These are phyloP conservation scores for Cryptotermes secundus DNA, from an alignment of 1,140 invertebrate genomes.

Conservation along the genomic window DNA sequence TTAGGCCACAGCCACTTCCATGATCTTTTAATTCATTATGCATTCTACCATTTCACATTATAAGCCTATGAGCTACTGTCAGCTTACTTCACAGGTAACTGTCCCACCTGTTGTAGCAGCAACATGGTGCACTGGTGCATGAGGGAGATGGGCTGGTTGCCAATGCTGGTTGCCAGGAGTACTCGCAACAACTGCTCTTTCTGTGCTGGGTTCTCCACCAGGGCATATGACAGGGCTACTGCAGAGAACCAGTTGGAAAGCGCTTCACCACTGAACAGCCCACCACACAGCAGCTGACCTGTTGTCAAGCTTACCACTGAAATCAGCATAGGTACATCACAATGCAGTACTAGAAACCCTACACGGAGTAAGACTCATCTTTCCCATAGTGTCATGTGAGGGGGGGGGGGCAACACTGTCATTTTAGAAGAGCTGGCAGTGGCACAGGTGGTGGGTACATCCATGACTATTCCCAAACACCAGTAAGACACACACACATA, in stretches of 20 bases:
- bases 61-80: background rate
- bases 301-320: constrained; percentile 48
- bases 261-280: constrained; percentile 86
- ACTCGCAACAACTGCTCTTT: constrained; percentile 94
- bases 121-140: constrained; percentile 84
- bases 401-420: no score
- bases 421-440: no score
- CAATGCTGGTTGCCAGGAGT: constrained; percentile 82
- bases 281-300: constrained; percentile 92
- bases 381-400: no score
- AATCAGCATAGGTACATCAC: background rate
- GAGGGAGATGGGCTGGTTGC: constrained; percentile 81
- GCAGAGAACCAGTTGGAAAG: constrained; percentile 98
- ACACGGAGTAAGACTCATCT: no score
- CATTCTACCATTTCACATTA: no score
- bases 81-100: background rate
- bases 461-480: no score
- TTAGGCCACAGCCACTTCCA: no score
- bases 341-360: no score
- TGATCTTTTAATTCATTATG: no score
- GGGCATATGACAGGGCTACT: constrained; percentile 84
- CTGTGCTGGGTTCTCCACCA: constrained; percentile 86
- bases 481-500: no score
- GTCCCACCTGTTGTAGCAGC: constrained; percentile 70
- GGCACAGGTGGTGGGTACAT: no score